phyloP scores from a whole-genome alignment of 2,888 invertebrate species.

The Nysson spinosus region DNA sequence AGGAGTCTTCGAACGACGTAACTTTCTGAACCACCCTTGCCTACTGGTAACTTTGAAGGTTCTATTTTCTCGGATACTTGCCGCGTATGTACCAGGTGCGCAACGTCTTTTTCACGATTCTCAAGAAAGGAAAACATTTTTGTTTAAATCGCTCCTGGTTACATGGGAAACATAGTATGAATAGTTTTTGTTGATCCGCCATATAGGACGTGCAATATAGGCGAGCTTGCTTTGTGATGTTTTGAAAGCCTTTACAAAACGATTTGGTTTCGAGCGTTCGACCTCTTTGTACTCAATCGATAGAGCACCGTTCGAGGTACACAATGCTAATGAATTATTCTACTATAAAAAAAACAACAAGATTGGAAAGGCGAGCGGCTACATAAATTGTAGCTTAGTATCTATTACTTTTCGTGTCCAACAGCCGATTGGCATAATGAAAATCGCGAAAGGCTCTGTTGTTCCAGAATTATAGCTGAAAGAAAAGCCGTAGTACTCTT shows the following conservation, averaged over 20 bases:
- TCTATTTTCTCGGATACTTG: conserved; percentile 65
- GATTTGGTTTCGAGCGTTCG: conserved; percentile 3
- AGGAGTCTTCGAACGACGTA: conserved; percentile 69
- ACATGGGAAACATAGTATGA: too few relatives aligned
- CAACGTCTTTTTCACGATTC: conserved; percentile 33
- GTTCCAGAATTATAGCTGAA: too few relatives aligned
- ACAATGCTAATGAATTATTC: neutral
- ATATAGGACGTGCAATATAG: too few relatives aligned
- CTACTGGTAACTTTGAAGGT: conserved; percentile 64
- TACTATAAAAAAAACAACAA: neutral
- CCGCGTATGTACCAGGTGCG: conserved; percentile 63
- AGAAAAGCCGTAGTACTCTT: too few relatives aligned
- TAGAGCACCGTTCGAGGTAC: neutral
- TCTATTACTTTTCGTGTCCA: too few relatives aligned
- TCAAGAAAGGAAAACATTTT: conserved; percentile 3
- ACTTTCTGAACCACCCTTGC: conserved; percentile 53
- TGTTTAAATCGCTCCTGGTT: too few relatives aligned
- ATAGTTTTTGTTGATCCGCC: too few relatives aligned
- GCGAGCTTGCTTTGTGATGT: neutral
- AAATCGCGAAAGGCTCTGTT: too few relatives aligned
- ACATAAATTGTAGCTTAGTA: too few relatives aligned
- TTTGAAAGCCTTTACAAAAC: neutral
- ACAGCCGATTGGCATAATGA: too few relatives aligned
- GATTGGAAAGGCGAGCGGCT: too few relatives aligned
- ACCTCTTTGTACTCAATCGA: neutral